phyloP scores from a whole-genome alignment of 2,888 invertebrate species.

The Plemyria rubiginata region DNA sequence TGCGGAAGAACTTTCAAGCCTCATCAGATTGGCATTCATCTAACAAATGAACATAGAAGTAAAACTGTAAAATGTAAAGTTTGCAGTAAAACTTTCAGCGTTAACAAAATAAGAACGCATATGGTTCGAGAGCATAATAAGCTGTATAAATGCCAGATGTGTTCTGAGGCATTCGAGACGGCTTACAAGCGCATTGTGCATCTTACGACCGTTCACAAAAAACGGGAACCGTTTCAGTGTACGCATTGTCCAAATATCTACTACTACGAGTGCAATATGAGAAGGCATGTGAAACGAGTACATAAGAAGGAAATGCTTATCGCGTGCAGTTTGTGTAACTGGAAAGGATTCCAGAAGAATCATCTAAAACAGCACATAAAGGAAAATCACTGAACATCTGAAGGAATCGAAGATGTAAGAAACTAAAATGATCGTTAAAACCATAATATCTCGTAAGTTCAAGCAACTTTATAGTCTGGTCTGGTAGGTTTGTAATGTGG shows the following conservation, averaged over 20 bases:
- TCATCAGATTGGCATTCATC: slow-evolving; percentile 31
- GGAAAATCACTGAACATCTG: slow-evolving; percentile 1
- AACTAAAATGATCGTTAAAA: no score
- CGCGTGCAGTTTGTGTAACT: slow-evolving; percentile 54
- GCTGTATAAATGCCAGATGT: slow-evolving; percentile 71
- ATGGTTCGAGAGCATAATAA: slow-evolving; percentile 55
- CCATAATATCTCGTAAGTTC: no score
- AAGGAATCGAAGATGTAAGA: no score
- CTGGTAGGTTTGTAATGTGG: no score
- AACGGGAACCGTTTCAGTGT: slow-evolving; percentile 32
- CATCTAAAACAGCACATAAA: slow-evolving; percentile 33
- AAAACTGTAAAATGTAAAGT: slow-evolving; percentile 38
- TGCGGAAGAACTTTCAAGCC: slow-evolving; percentile 44
- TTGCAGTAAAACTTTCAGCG: slow-evolving; percentile 23
- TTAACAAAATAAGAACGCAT: slow-evolving; percentile 31
- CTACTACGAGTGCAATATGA: slow-evolving; percentile 25
- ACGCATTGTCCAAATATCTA: slow-evolving; percentile 27
- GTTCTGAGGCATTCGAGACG: slow-evolving; percentile 58
- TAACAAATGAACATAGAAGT: slow-evolving; percentile 57
- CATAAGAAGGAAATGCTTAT: slow-evolving; percentile 56
- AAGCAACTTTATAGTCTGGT: no score
- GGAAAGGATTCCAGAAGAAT: slow-evolving; percentile 46
- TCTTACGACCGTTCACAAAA: slow-evolving; percentile 56
- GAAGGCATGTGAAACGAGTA: slow-evolving; percentile 45
- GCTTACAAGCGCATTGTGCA: slow-evolving; percentile 56